Evolutionary conservation across 53 echinoderm and acorn worm genomes (phyloP).

Genomic region (Astropecten irregularis): DNA sequence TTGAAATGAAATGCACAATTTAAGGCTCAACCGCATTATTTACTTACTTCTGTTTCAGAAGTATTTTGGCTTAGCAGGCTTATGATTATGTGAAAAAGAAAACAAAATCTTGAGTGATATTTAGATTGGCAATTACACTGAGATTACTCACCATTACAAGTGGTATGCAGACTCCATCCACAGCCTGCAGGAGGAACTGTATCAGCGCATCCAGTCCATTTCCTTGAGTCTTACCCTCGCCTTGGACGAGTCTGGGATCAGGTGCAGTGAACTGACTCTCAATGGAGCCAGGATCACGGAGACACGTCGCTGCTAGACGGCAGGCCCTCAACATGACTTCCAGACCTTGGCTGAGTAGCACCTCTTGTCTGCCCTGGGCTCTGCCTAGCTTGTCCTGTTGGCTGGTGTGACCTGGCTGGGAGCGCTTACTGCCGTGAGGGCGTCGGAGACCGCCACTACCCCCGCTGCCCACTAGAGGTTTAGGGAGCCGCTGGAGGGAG

Average conservation of each 20-base stretch:
- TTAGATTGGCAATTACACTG: too few species aligned
- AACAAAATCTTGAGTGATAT: too few species aligned
- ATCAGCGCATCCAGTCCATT: slow-evolving; percentile 54
- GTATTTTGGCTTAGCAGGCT: too few species aligned
- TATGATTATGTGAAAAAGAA: too few species aligned
- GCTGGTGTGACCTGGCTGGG: not conserved
- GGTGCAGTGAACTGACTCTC: slow-evolving; percentile 63
- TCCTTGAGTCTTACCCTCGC: slow-evolving; percentile 19
- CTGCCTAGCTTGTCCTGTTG: not conserved
- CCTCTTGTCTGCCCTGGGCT: slow-evolving; percentile 31
- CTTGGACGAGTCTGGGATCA: not conserved
- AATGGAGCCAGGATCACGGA: slow-evolving; percentile 51
- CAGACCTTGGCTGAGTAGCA: slow-evolving; percentile 34
- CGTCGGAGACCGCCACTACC: too few species aligned
- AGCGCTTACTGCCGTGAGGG: not conserved
- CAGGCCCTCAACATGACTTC: slow-evolving; percentile 29
- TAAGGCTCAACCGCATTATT: too few species aligned
- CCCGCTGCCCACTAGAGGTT: too few species aligned
- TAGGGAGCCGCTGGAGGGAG: slow-evolving; percentile 53
- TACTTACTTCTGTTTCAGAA: too few species aligned
- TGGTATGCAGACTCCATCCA: slow-evolving; percentile 83
- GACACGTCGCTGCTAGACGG: slow-evolving; percentile 49
- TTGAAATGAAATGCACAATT: too few species aligned
- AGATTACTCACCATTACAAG: slow-evolving; percentile 73
- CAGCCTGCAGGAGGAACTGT: slow-evolving; percentile 64